Base-by-base conservation (phyloP, 2,113 vertebrate genomes). In the Xyliphius kryptos region DNA sequence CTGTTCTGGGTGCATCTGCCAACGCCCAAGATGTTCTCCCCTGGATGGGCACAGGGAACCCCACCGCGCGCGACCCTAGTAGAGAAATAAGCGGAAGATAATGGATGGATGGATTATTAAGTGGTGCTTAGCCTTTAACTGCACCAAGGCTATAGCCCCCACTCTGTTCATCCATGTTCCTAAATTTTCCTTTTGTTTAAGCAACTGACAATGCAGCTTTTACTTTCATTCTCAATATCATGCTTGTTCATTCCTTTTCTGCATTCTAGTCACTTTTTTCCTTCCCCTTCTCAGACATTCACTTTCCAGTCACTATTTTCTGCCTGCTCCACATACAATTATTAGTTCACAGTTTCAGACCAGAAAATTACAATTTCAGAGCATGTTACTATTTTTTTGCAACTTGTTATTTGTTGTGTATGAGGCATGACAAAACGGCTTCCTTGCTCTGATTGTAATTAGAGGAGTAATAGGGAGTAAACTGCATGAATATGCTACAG, bases 331-430 rank as follows among this genome's bases (percentile, higher is more conserved):
- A 76, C 49, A 58, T 70, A 61, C 74, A 77, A 83, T 80, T 60
- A 78, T 74, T 74, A 79, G 68, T 47, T 66, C 50, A 52, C 70
- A 82, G 73, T 78, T 81, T 82, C 12, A 59, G 61, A 70, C 57
- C 26, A 56, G 63, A 82, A 79, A 69, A 78, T 75, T 74, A 52
- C 72, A 78, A 81, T 84, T 81, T 78, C 37, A 20, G 63, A 71
- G 51, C 74, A 58, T 37, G 41, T n/a, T 40, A 48, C 6, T 56
- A n/a, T 64, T 56, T 48, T 12, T 36, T 16, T 9, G 3, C 15
- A 20, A n/a, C 73, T 76, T 68, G 67, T 65, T 67, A 72, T 77
- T 66, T 53, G 72, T 62, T 72, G 69, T 72, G 67, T 61, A 61
- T n/a, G 67, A 63, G 51, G 40, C 19, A 38, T 40, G 69, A 57